These are phyloP conservation scores for Actias luna DNA, from an alignment of 2,888 invertebrate species.

Conservation along the genomic window DNA sequence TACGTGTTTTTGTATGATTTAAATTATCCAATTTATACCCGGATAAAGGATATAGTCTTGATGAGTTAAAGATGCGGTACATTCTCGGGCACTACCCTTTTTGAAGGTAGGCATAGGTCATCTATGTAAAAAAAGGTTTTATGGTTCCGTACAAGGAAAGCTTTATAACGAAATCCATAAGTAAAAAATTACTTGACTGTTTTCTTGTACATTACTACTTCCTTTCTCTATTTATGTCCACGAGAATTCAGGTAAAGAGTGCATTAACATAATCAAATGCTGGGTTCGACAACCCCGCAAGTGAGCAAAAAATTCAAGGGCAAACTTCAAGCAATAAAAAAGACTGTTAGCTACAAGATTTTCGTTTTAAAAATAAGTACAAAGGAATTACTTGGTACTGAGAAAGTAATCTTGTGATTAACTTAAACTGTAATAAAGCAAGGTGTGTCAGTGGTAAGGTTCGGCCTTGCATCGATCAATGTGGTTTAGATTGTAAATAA, in stretches of 20 bases:
- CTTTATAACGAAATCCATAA: not conserved
- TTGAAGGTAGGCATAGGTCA: not conserved
- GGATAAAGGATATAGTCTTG: not conserved
- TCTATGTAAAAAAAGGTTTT: not conserved
- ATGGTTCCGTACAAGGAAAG: not conserved
- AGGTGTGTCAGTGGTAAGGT: no score
- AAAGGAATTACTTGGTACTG: no score
- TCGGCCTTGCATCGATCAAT: no score
- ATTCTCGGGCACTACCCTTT: not conserved
- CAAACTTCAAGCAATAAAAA: not conserved
- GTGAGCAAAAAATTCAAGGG: slow-evolving; percentile 4
- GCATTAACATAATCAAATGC: not conserved
- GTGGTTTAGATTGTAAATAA: no score
- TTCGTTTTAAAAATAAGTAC: no score
- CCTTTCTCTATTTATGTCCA: not conserved
- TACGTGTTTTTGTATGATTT: not conserved
- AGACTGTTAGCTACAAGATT: not conserved
- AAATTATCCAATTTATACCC: not conserved
- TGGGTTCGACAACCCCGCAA: not conserved
- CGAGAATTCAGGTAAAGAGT: not conserved
- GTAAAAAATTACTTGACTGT: not conserved
- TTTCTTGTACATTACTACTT: not conserved
- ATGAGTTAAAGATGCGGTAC: not conserved
- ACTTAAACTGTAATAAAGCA: no score
- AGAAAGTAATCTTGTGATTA: no score